phyloP scores from a whole-genome alignment of 2,113 vertebrate genomes.

The Catharus bicknelli region DNA sequence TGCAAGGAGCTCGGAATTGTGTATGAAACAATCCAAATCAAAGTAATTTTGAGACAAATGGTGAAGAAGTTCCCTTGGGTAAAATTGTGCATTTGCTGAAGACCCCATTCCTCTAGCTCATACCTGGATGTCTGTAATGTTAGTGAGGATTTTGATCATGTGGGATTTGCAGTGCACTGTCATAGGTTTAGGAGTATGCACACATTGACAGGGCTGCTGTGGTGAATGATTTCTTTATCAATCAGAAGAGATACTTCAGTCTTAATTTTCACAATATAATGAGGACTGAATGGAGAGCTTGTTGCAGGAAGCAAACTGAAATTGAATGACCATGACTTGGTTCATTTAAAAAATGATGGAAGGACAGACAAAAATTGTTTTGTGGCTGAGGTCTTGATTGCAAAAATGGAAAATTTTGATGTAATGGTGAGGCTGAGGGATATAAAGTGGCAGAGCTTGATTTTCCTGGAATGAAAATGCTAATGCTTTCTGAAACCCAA shows the following conservation, averaged over 20 bases:
- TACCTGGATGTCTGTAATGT: neutral
- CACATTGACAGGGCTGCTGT: neutral
- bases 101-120: neutral
- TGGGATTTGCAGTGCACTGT: neutral
- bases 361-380: neutral
- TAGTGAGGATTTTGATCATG: neutral
- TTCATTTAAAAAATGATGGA: neutral
- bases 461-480: neutral
- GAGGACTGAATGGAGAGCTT: neutral
- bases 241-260: neutral
- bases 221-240: neutral
- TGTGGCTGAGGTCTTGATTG: neutral
- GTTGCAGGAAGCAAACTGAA: neutral
- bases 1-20: neutral
- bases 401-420: neutral
- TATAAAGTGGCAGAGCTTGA: neutral
- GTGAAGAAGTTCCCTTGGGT: neutral
- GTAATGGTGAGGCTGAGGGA: neutral
- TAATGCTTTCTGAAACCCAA: neutral
- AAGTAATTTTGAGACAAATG: neutral
- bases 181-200: neutral
- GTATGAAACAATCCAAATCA: neutral
- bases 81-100: neutral
- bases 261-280: neutral
- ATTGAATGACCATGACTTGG: neutral